Percentiles rank a stretch among this genome's conserved stretches.
These are phyloP conservation scores for Agrypnus murinus DNA, from an alignment of 2,888 invertebrate genomes.

Conservation along the genomic window DNA sequence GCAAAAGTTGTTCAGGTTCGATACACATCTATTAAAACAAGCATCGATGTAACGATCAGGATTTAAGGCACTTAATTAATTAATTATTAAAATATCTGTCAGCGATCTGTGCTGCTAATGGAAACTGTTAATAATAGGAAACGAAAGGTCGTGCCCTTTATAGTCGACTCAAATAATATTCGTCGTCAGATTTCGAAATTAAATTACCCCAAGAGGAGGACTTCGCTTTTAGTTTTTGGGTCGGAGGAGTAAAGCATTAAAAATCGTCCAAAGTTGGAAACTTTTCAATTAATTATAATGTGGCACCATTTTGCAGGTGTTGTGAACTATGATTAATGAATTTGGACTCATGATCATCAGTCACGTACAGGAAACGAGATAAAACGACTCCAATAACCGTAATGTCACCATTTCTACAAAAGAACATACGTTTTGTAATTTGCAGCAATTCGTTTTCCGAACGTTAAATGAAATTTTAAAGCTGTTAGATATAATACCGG, in stretches of 20 bases:
- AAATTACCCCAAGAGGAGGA: background rate
- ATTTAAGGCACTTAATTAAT: constrained; percentile 23
- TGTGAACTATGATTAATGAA: constrained; percentile 51
- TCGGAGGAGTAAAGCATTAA: constrained; percentile 7
- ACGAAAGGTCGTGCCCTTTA: background rate
- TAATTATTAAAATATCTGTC: constrained; percentile 27
- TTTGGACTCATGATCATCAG: constrained; percentile 49
- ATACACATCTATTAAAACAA: constrained; percentile 21
- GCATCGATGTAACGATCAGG: constrained; percentile 10
- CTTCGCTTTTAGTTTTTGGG: constrained; percentile 1
- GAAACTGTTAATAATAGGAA: constrained; percentile 10
- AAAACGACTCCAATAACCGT: constrained; percentile 47
- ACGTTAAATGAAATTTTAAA: background rate
- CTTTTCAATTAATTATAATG: constrained; percentile 51
- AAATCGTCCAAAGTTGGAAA: constrained; percentile 35
- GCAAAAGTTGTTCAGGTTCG: constrained; percentile 30
- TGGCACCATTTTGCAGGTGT: constrained; percentile 48
- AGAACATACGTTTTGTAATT: constrained; percentile 36
- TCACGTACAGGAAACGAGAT: constrained; percentile 48
- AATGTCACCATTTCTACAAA: constrained; percentile 44
- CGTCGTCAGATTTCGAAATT: constrained; percentile 20
- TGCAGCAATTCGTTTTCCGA: constrained; percentile 28
- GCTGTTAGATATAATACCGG: background rate
- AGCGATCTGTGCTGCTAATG: constrained; percentile 28
- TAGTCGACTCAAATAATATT: constrained; percentile 8